Conservation (phyloP, 2,888 invertebrate species). For the Caenorhabditis wallacei region DNA sequence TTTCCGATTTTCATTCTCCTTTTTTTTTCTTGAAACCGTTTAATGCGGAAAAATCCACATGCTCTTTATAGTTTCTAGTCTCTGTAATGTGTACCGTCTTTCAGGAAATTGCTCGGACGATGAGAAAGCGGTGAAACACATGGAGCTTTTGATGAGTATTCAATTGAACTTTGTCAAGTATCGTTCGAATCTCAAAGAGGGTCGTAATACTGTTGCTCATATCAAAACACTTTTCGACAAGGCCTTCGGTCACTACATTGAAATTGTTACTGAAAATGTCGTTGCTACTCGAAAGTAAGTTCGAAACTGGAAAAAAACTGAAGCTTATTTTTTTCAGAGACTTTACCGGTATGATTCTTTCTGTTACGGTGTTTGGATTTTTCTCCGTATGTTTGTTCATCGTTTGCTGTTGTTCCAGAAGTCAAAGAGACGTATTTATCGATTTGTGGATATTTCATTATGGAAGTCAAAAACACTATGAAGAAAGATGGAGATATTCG, state of each 20-base stretch:
- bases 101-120: background rate
- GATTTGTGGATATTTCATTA: background rate
- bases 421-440: background rate
- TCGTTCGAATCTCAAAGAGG: background rate
- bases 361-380: no score
- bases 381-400: no score
- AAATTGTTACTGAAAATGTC: no score
- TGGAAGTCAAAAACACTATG: background rate
- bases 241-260: background rate
- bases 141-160: background rate
- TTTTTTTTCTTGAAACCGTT: no score
- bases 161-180: background rate
- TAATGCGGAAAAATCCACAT: no score
- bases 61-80: no score
- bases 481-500: conserved; percentile 36
- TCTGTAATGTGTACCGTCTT: background rate
- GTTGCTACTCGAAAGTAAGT: no score
- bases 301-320: no score
- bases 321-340: no score
- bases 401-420: no score
- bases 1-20: no score
- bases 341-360: no score
- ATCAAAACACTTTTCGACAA: background rate
- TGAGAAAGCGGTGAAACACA: background rate
- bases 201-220: background rate